These are phyloP conservation scores for Acleris cristana DNA, from an alignment of 2,888 invertebrate species.

Conservation along the genomic window DNA sequence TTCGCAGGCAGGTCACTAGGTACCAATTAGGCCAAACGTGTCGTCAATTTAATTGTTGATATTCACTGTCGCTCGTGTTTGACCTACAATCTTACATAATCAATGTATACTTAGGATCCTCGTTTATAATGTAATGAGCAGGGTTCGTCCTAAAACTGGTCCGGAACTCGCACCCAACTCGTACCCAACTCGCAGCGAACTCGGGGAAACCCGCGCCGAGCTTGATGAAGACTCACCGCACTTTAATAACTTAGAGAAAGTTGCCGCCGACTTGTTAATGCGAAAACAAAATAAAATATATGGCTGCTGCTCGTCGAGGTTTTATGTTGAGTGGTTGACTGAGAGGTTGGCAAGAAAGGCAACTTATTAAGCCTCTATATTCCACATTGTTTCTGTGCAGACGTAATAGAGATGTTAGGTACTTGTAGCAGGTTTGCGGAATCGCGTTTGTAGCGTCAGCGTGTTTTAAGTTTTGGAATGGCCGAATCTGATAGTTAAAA, in stretches of 20 bases:
- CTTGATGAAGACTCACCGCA: slow-evolving; percentile 5
- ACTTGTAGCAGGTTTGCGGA: too few species aligned
- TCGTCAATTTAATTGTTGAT: too few species aligned
- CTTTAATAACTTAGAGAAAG: slow-evolving; percentile 5
- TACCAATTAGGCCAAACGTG: too few species aligned
- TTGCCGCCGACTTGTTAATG: slow-evolving; percentile 4
- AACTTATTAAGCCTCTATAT: too few species aligned
- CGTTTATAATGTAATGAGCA: slow-evolving; percentile 11
- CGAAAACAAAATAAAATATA: slow-evolving; percentile 20
- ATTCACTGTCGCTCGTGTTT: not conserved
- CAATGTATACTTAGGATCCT: slow-evolving; percentile 1
- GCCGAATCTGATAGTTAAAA: too few species aligned
- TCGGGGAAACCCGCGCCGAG: not conserved
- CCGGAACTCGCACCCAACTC: not conserved
- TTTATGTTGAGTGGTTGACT: not conserved
- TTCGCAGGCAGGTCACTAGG: too few species aligned
- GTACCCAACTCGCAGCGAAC: not conserved
- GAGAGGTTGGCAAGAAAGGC: not conserved
- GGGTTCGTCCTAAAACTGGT: not conserved
- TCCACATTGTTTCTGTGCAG: too few species aligned
- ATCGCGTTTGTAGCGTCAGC: too few species aligned
- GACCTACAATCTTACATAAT: slow-evolving; percentile 1
- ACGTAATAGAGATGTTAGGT: too few species aligned
- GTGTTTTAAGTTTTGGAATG: too few species aligned
- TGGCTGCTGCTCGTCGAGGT: not conserved